A percentile compares a stretch with the other conserved stretches of the same genome.
These are phyloP conservation scores for Anoplopoma fimbria DNA, from an alignment of 2,113 vertebrate species.

Conservation along the genomic window DNA sequence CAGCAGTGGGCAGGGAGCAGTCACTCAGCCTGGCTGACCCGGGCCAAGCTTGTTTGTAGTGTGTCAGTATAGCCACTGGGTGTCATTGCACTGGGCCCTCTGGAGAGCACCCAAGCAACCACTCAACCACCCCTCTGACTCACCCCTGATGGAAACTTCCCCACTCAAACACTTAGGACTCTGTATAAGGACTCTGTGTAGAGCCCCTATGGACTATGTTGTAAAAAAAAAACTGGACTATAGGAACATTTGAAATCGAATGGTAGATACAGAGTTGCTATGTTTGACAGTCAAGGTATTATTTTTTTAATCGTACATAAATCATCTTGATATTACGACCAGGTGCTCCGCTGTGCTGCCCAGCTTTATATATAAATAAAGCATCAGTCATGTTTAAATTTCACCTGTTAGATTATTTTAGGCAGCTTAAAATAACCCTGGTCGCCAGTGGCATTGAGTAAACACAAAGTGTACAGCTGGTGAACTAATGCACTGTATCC, in stretches of 20 bases:
- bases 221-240: conserved; percentile 57
- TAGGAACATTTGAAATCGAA: conserved; percentile 28
- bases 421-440: conserved; percentile 9
- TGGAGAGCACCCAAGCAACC: conserved; percentile 80
- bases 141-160: conserved; percentile 82
- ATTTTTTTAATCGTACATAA: conserved; percentile 5
- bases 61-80: conserved; percentile 82
- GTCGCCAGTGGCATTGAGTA: conserved; percentile 6
- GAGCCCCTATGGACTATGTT: conserved; percentile 67
- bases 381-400: conserved; percentile 12
- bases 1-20: conserved; percentile 61
- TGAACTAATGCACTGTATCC: conserved; percentile 17
- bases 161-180: conserved; percentile 77
- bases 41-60: conserved; percentile 76
- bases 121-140: conserved; percentile 79
- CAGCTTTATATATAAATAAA: conserved; percentile 18
- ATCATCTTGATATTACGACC: conserved; percentile 16
- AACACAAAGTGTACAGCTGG: neutral
- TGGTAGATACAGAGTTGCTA: conserved; percentile 19
- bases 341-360: neutral
- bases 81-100: conserved; percentile 81
- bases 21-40: conserved; percentile 54
- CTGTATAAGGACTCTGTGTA: conserved; percentile 70
- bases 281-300: neutral
- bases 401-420: conserved; percentile 34